Evolutionary conservation across 2,797 vertebrate genomes (phyloP).

Genomic region (Parambassis ranga): DNA sequence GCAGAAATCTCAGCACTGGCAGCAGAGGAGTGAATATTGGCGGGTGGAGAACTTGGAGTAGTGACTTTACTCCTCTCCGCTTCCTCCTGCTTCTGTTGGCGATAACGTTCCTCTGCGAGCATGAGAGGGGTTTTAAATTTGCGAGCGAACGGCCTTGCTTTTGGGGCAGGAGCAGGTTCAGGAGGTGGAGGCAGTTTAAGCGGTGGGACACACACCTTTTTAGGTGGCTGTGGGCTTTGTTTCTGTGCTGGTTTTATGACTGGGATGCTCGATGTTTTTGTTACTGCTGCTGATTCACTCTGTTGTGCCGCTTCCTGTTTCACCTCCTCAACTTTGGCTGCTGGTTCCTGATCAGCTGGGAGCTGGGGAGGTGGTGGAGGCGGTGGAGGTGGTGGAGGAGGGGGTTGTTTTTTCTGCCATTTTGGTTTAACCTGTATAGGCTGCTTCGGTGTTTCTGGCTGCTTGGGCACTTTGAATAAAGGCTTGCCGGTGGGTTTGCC

Average conservation of each 20-base stretch:
- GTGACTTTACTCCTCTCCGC: constrained; percentile 70
- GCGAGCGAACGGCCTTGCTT: constrained; percentile 77
- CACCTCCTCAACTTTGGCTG: constrained; percentile 45
- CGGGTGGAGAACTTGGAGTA: constrained; percentile 67
- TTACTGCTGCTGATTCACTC: constrained; percentile 25
- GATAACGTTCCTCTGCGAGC: constrained; percentile 91
- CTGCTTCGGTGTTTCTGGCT: constrained; percentile 70
- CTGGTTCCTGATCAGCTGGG: constrained; percentile 35
- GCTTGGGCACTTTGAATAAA: constrained; percentile 81
- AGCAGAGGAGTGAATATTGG: constrained; percentile 5
- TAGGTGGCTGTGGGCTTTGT: constrained; percentile 63
- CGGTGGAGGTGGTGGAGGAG: constrained; percentile 43
- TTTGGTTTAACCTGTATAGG: constrained; percentile 65
- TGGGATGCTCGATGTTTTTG: constrained; percentile 53
- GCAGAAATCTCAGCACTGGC: constrained; percentile 10
- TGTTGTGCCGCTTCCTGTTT: constrained; percentile 53
- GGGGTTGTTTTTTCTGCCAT: constrained; percentile 76
- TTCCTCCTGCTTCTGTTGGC: constrained; percentile 82
- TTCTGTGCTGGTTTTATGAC: constrained; percentile 55
- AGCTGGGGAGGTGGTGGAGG: constrained; percentile 54
- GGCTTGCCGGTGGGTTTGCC: constrained; percentile 65
- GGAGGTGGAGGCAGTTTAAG: constrained; percentile 81
- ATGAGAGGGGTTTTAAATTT: constrained; percentile 96
- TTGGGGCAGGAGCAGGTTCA: constrained; percentile 60
- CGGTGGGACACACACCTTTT: constrained; percentile 74